Evolutionary conservation across 64 coral and sea anemone genomes (phyloP).

Genomic region (Catalaphyllia jardinei): DNA sequence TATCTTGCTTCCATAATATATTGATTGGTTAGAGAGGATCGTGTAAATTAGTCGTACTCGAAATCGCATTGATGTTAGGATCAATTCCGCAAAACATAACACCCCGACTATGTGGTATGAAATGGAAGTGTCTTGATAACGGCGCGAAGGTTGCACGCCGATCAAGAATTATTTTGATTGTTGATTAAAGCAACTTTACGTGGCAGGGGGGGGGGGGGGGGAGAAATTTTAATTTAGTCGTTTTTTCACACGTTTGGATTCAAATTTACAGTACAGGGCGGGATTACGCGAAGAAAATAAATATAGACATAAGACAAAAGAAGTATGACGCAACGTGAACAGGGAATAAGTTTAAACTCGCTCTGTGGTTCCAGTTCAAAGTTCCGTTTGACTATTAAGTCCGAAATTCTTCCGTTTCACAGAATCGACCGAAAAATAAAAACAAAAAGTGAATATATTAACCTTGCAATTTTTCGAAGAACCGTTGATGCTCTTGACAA

Average conservation of each 20-base stretch:
- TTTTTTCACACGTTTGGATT: conserved; percentile 12
- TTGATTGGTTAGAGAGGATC: conserved; percentile 1
- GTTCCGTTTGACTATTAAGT: conserved; percentile 22
- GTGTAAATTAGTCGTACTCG: conserved; percentile 23
- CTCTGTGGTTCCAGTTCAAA: conserved; percentile 7
- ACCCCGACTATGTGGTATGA: not conserved
- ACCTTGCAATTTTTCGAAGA: not conserved
- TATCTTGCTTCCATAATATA: not conserved
- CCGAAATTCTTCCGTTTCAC: conserved; percentile 29
- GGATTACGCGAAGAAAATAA: not conserved
- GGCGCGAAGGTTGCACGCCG: not conserved
- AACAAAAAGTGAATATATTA: conserved; percentile 8
- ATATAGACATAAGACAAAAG: not conserved
- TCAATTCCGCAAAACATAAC: conserved; percentile 36
- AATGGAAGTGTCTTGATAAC: not conserved
- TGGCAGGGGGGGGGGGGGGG: not conserved
- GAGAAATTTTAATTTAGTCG: conserved; percentile 25
- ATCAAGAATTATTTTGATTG: conserved; percentile 7
- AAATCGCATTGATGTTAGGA: conserved; percentile 31
- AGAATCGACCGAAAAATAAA: not conserved
- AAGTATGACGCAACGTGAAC: not conserved
- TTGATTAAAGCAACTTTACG: conserved; percentile 39
- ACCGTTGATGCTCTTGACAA: not conserved
- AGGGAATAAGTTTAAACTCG: not conserved
- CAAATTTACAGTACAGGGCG: conserved; percentile 10